Evolutionary conservation across 1,140 invertebrate genomes (phyloP).

Genomic region (Euschistus heros): DNA sequence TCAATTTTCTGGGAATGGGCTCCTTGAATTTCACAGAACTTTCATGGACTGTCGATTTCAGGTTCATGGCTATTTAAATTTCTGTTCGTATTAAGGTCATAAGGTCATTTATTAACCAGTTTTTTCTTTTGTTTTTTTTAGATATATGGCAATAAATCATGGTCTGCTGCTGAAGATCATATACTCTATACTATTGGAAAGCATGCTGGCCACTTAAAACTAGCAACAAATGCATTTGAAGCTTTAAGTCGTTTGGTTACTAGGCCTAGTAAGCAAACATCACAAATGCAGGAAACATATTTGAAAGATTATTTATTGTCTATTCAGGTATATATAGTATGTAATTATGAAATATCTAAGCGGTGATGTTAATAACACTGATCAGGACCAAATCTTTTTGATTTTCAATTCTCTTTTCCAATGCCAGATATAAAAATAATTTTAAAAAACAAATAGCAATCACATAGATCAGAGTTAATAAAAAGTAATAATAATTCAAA

Average conservation of each 20-base stretch:
- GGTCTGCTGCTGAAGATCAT: conserved; percentile 88
- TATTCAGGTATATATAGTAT: conserved; percentile 51
- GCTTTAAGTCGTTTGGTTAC: conserved; percentile 71
- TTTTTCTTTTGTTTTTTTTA: conserved; percentile 33
- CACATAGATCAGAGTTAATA: too few species aligned
- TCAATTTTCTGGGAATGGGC: too few species aligned
- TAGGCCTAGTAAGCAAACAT: conserved; percentile 59
- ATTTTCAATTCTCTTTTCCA: too few species aligned
- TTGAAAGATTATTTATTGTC: conserved; percentile 79
- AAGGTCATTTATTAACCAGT: too few species aligned
- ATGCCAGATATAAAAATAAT: too few species aligned
- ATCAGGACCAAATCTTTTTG: too few species aligned
- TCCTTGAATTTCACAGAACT: too few species aligned
- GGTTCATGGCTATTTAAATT: too few species aligned
- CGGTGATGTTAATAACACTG: background rate
- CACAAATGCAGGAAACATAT: conserved; percentile 70
- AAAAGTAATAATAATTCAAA: too few species aligned
- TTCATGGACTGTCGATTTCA: too few species aligned
- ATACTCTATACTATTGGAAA: conserved; percentile 88
- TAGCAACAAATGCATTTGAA: conserved; percentile 57
- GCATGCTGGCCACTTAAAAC: conserved; percentile 69
- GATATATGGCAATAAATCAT: conserved; percentile 70
- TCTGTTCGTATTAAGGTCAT: too few species aligned
- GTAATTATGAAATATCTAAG: background rate
- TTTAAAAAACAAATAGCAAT: too few species aligned